A percentile compares a stretch with the other conserved stretches of the same genome.
Conservation (phyloP, 2,113 vertebrate genomes). For the Athene cunicularia region DNA sequence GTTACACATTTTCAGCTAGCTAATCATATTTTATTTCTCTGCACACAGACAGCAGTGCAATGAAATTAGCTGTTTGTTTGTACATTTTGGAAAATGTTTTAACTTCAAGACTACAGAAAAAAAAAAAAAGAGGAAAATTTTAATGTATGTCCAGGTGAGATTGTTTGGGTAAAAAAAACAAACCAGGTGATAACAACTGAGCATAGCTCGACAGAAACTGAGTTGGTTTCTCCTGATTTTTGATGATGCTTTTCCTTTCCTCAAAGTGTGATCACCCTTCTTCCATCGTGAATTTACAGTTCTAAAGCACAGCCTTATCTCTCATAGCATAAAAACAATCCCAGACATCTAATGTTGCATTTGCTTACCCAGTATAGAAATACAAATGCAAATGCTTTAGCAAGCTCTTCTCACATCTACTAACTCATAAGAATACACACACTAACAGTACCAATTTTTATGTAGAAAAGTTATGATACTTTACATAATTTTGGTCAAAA, state of each 20-base stretch:
- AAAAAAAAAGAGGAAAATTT: background rate
- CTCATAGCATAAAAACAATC: background rate
- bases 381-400: background rate
- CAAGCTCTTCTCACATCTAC: background rate
- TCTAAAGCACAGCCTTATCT: background rate
- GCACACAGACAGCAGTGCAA: conserved; percentile 55
- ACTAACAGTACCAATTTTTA: background rate
- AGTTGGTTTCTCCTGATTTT: background rate
- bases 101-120: background rate
- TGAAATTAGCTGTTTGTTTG: conserved; percentile 70
- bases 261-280: background rate
- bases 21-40: conserved; percentile 50
- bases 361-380: background rate
- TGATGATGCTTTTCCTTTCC: background rate
- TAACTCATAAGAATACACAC: background rate
- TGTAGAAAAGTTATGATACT: background rate
- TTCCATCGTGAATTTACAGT: background rate
- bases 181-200: background rate
- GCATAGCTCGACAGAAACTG: background rate
- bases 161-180: background rate
- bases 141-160: background rate
- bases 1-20: conserved; percentile 48
- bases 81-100: conserved; percentile 41
- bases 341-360: background rate
- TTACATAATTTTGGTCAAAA: background rate